A percentile compares a stretch with the other conserved stretches of the same genome.
Conservation (phyloP, 2,113 vertebrate species). For the Cephalopterus ornatus region DNA sequence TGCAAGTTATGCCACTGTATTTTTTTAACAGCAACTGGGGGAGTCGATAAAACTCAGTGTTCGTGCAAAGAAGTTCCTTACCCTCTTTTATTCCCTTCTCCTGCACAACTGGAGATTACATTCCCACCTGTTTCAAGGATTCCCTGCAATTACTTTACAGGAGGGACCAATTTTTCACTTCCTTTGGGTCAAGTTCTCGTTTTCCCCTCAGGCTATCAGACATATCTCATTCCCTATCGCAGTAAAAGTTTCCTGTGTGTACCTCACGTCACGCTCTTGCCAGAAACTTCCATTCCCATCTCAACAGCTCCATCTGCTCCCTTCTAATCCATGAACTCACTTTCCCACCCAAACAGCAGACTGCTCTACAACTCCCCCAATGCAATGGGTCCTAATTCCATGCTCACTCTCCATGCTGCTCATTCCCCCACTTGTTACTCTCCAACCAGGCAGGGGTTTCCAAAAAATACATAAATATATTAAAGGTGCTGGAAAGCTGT, state of each 20-base stretch:
- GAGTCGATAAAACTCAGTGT: not conserved
- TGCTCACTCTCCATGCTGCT: not conserved
- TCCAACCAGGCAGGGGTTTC: rapidly evolving
- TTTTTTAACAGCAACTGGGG: not conserved
- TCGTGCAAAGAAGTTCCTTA: not conserved
- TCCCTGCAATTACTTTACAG: not conserved
- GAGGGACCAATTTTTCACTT: not conserved
- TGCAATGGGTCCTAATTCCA: not conserved
- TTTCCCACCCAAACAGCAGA: not conserved
- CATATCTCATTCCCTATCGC: not conserved
- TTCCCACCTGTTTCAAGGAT: not conserved
- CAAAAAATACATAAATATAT: not conserved
- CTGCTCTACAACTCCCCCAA: not conserved
- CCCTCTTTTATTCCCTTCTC: not conserved
- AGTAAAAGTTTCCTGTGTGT: not conserved
- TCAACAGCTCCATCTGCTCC: not conserved
- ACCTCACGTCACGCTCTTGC: not conserved
- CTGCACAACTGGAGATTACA: not conserved
- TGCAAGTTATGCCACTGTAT: rapidly evolving
- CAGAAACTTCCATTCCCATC: not conserved
- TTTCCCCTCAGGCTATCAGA: not conserved
- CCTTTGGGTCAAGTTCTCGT: not conserved
- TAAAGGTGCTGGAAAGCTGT: not conserved
- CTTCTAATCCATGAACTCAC: not conserved
- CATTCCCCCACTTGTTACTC: rapidly evolving